Evolutionary conservation across 1,140 invertebrate species (phyloP), one percentile per base, ranked within the genome.

Genomic region (Uloborus diversus): DNA sequence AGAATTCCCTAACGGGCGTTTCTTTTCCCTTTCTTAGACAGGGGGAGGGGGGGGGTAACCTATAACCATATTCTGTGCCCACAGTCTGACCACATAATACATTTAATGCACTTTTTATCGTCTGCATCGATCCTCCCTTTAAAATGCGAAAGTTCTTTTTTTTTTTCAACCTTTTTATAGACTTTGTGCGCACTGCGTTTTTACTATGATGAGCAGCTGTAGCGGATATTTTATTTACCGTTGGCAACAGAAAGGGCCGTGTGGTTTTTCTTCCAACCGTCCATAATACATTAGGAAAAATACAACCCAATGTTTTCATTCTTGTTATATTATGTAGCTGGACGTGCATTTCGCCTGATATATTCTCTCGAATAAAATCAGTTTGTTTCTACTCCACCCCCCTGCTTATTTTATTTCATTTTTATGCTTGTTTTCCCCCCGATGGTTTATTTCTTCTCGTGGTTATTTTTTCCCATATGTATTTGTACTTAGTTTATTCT

Each of bases 51-150:
- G 71, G 49, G 35, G 37, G 14, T 20, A 64, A 35, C 76, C 76
- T 79, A 79, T 79, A 68, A 79, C 76, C 76, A 79, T 79, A 69
- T 69, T 69, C 76, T 28, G 51, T 32, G 62, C 49, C 73, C 30
- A 66, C 33, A 78, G 59, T 65, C 73, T 78, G 73, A 78, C 76
- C 76, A 69, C 76, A 79, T 79, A 79, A 79, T 79, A 79, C 76
- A 79, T 79, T 79, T 79, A 79, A 79, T 79, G 76, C 76, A 79
- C 51, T 79, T 79, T 79, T 79, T 79, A 79, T 79, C 76, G 76
- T 79, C 23, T 27, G 11, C 53, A 66, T 68, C 51, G 76, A 68
- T 68, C 53, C 65, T 65, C 33, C 25, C 65, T 69, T 69, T 69
- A 79, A 79, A 79, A 79, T 79, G 64, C 76, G 76, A 42, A 68